Conservation (phyloP, 2,797 vertebrate species). For the Micropoecilia bifurca region DNA sequence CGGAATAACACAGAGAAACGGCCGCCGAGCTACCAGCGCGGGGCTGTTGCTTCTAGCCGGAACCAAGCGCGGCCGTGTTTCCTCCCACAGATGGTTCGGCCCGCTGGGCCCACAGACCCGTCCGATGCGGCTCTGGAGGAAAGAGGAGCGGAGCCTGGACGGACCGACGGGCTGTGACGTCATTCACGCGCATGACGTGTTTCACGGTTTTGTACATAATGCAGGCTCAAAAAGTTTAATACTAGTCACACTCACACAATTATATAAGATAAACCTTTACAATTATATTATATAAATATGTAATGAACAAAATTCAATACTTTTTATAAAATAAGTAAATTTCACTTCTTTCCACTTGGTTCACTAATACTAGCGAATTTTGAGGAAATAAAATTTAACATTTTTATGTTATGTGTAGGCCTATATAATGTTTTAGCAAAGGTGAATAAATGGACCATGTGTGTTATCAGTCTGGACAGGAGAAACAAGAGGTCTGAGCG, state of each 20-base stretch:
- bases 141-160: conserved; percentile 11
- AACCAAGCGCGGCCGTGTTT: not conserved
- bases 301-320: not conserved
- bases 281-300: not conserved
- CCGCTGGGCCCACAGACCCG: conserved; percentile 12
- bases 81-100: conserved; percentile 55
- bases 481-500: too few relatives aligned
- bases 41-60: not conserved
- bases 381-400: too few relatives aligned
- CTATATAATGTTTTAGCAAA: too few relatives aligned
- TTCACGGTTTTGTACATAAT: conserved; percentile 1
- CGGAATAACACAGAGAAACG: accelerated
- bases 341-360: too few relatives aligned
- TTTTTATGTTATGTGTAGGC: too few relatives aligned
- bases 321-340: not conserved
- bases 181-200: not conserved
- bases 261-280: not conserved
- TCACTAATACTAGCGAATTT: too few relatives aligned
- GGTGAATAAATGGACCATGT: too few relatives aligned
- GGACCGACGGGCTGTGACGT: conserved; percentile 35
- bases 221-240: not conserved
- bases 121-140: conserved; percentile 64
- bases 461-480: too few relatives aligned
- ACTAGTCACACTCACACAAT: not conserved
- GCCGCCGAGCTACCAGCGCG: too few relatives aligned